A percentile compares a stretch with the other conserved stretches of the same genome.
Evolutionary conservation across 2,888 invertebrate species (phyloP).

Genomic region (Auanema sp.): DNA sequence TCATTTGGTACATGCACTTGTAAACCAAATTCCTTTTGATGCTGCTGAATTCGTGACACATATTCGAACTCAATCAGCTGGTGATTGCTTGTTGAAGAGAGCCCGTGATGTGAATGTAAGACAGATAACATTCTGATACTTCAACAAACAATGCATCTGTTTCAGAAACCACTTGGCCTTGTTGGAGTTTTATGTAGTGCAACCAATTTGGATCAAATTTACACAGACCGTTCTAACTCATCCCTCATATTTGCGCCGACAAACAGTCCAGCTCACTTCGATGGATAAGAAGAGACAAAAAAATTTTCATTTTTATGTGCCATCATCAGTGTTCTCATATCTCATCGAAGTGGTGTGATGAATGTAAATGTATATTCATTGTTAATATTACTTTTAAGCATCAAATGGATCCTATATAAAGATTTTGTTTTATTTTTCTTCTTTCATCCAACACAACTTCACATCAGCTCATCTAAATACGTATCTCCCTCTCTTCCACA

Average conservation of each 20-base stretch:
- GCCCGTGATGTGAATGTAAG: slow-evolving; percentile 16
- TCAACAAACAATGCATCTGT: neutral
- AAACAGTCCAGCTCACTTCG: slow-evolving; percentile 23
- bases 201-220: slow-evolving; percentile 16
- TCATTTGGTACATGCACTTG: slow-evolving; percentile 16
- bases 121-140: neutral
- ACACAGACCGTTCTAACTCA: slow-evolving; percentile 18
- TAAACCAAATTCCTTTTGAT: slow-evolving; percentile 9
- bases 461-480: too few relatives aligned
- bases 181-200: slow-evolving; percentile 19
- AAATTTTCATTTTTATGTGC: neutral
- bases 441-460: too few relatives aligned
- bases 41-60: slow-evolving; percentile 18
- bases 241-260: slow-evolving; percentile 18
- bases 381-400: too few relatives aligned
- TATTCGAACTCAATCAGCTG: slow-evolving; percentile 18
- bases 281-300: slow-evolving; percentile 16
- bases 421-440: too few relatives aligned
- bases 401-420: too few relatives aligned
- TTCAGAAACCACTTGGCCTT: slow-evolving; percentile 11
- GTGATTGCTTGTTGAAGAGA: slow-evolving; percentile 20
- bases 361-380: too few relatives aligned
- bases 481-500: too few relatives aligned
- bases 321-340: too few relatives aligned
- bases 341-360: too few relatives aligned